Percentiles rank a stretch among this genome's conserved stretches.
Conservation (phyloP, 1,140 invertebrate species). For the Rhynchophorus ferrugineus region DNA sequence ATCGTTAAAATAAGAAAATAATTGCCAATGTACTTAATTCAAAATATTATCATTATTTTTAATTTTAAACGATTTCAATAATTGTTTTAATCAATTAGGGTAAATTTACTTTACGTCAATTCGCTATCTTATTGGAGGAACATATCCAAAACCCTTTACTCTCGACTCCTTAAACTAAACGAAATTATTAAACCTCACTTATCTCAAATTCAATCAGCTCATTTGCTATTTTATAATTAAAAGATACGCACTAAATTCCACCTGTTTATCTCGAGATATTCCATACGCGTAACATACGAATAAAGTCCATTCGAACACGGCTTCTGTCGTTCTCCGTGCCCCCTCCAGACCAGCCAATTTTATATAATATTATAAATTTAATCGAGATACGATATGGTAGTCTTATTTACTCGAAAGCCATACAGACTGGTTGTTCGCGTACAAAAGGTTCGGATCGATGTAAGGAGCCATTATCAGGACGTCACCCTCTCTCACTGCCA, state of each 20-base stretch:
- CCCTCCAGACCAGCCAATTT: not conserved
- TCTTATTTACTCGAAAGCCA: not conserved
- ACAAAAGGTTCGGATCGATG: slow-evolving; percentile 4
- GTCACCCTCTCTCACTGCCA: not conserved
- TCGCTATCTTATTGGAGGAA: no score
- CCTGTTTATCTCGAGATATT: not conserved
- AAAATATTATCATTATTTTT: no score
- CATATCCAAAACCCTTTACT: no score
- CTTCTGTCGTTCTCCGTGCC: not conserved
- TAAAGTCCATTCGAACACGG: not conserved
- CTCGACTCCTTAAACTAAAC: no score
- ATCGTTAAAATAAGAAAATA: no score
- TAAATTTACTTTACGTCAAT: no score
- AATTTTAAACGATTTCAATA: no score
- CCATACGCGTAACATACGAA: not conserved
- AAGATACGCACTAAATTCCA: not conserved
- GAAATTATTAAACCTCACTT: no score
- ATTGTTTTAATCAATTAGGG: no score
- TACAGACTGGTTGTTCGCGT: not conserved
- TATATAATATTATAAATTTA: not conserved
- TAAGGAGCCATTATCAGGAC: slow-evolving; percentile 1
- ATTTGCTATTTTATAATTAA: not conserved
- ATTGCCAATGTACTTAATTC: no score
- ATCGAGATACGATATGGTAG: not conserved
- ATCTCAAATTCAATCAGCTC: no score